phyloP scores from a whole-genome alignment of 2,888 invertebrate species.

The Petrolisthes cinctipes region DNA sequence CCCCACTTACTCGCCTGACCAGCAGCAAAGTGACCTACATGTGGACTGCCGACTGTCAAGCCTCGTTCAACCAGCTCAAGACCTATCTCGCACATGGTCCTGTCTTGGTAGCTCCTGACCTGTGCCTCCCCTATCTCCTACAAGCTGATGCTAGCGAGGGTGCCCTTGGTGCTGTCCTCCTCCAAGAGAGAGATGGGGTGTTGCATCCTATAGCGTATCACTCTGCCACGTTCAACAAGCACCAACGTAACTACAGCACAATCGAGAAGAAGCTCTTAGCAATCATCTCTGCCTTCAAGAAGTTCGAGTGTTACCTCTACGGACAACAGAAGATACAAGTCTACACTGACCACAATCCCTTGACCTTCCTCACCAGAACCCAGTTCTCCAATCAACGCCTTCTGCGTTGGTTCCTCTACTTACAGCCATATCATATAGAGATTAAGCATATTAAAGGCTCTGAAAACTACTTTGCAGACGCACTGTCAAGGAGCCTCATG shows the following conservation, averaged over 20 bases:
- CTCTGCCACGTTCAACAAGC: not conserved
- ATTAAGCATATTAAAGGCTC: slow-evolving; percentile 5
- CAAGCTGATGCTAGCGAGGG: slow-evolving; percentile 6
- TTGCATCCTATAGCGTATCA: not conserved
- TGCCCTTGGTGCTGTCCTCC: not conserved
- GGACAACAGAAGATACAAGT: not conserved
- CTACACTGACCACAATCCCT: not conserved
- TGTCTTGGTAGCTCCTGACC: too few species aligned
- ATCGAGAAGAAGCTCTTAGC: not conserved
- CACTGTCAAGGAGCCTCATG: not conserved
- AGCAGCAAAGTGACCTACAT: too few species aligned
- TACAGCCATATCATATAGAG: not conserved
- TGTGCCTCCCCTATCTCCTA: not conserved
- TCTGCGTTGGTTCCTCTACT: not conserved
- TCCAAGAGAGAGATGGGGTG: slow-evolving; percentile 3
- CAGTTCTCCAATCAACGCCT: slow-evolving; percentile 14
- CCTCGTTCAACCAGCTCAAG: too few species aligned
- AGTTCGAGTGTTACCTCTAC: slow-evolving; percentile 4
- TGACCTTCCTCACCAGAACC: not conserved
- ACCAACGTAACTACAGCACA: not conserved
- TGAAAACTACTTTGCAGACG: not conserved
- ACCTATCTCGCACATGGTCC: too few species aligned
- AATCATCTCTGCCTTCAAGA: slow-evolving; percentile 9
- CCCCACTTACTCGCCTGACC: too few species aligned
- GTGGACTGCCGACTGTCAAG: too few species aligned